These are phyloP conservation scores for Cygnus buccinator DNA, from an alignment of 2,113 vertebrate species.

Conservation along the genomic window DNA sequence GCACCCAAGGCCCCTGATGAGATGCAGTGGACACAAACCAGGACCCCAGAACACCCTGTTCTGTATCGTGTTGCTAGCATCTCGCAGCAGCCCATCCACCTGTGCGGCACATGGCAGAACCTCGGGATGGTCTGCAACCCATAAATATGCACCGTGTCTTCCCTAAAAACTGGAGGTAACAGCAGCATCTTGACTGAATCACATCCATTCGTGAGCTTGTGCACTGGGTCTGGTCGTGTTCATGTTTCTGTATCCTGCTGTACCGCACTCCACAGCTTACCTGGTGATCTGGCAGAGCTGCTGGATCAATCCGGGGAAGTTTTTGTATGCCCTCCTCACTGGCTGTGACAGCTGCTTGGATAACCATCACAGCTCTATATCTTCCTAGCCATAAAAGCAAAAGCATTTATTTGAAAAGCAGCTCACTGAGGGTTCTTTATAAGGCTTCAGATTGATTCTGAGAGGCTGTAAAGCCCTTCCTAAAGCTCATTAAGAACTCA, in stretches of 20 bases:
- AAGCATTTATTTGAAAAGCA: not conserved
- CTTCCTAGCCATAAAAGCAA: not conserved
- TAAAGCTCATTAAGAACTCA: constrained; percentile 23
- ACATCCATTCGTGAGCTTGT: rapidly evolving
- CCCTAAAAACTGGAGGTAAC: not conserved
- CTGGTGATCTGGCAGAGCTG: not conserved
- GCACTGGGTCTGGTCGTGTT: not conserved
- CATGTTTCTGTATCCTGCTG: not conserved
- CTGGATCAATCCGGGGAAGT: not conserved
- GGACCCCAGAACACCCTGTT: not conserved
- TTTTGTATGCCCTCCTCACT: not conserved
- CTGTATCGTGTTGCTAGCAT: not conserved
- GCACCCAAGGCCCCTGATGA: not conserved
- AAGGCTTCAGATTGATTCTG: constrained; percentile 11
- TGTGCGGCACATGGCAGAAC: not conserved
- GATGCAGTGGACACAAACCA: not conserved
- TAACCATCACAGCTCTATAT: not conserved
- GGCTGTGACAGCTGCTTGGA: not conserved
- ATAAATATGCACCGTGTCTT: rapidly evolving
- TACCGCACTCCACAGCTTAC: rapidly evolving
- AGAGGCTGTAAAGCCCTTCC: constrained; percentile 6
- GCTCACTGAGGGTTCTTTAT: not conserved
- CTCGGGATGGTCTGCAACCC: rapidly evolving
- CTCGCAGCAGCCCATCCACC: not conserved
- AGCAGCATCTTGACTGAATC: not conserved